A percentile compares a stretch with the other conserved stretches of the same genome.
Conservation (phyloP, 2,797 vertebrate species). For the Sebastes steindachneri region DNA sequence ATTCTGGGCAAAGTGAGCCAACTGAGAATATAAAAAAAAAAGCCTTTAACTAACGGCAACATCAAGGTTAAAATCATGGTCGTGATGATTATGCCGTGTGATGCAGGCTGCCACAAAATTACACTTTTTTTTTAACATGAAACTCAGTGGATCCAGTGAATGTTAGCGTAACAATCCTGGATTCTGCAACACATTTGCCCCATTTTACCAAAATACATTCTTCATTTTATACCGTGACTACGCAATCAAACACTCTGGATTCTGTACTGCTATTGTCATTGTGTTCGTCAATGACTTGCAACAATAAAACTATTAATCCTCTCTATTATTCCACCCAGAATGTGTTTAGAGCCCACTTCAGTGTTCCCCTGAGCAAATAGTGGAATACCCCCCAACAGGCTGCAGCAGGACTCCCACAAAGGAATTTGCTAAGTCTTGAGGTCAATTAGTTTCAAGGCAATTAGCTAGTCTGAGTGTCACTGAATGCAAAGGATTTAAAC, state of each 20-base stretch:
- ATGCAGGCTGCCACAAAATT: neutral
- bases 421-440: neutral
- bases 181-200: neutral
- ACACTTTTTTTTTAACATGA: neutral
- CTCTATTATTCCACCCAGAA: neutral
- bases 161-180: neutral
- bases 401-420: neutral
- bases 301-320: neutral
- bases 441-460: conserved; percentile 25
- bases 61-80: neutral
- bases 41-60: conserved; percentile 1
- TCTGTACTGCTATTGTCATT: neutral
- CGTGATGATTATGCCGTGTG: neutral
- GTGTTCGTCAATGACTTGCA: neutral
- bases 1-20: neutral
- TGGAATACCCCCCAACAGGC: neutral
- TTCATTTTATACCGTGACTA: neutral
- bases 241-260: neutral
- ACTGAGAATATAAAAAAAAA: conserved; percentile 4
- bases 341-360: neutral
- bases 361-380: neutral
- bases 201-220: neutral
- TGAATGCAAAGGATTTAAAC: neutral
- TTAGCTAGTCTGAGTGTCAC: conserved; percentile 19
- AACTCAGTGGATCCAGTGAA: neutral